Evolutionary conservation across 2,113 vertebrate species (phyloP).

Genomic region (Coreoperca whiteheadi): DNA sequence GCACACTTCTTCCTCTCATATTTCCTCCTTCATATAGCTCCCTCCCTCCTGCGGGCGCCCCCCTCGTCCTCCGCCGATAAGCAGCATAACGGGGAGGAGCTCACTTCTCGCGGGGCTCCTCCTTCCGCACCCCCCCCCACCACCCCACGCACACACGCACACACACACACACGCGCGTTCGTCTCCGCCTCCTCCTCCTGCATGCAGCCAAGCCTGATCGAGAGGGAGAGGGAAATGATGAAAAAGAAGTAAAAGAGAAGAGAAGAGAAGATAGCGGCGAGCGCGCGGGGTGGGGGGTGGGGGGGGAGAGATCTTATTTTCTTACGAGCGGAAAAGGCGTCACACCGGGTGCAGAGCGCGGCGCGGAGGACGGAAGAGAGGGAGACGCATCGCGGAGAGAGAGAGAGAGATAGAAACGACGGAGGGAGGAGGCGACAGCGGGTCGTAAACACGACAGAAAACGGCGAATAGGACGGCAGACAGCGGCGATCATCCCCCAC

Average conservation of each 20-base stretch:
- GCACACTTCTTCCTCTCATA: no score
- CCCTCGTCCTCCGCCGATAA: constrained; percentile 51
- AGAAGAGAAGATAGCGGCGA: no score
- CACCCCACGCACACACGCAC: no score
- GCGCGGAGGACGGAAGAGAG: constrained; percentile 34
- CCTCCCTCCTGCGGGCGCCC: not conserved
- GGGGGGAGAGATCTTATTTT: constrained; percentile 34
- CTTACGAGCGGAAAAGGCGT: constrained; percentile 71
- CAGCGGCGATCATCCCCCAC: constrained; percentile 49
- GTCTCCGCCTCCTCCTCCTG: constrained; percentile 41
- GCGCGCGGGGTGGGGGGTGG: constrained; percentile 5
- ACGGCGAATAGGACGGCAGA: constrained; percentile 59
- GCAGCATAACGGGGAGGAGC: constrained; percentile 75
- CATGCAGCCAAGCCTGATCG: constrained; percentile 25
- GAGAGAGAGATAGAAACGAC: not conserved
- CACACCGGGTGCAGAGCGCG: constrained; percentile 51
- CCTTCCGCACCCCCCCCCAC: no score
- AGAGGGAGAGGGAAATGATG: constrained; percentile 46
- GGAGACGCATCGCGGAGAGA: constrained; percentile 43
- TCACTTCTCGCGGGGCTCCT: constrained; percentile 62
- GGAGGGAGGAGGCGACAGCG: constrained; percentile 34
- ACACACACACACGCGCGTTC: not conserved
- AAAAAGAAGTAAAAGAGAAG: constrained; percentile 46
- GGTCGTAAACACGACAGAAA: constrained; percentile 75
- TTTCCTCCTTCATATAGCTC: constrained; percentile 25